These are phyloP conservation scores for Petrolisthes manimaculis DNA, from an alignment of 2,888 invertebrate species.

Conservation along the genomic window DNA sequence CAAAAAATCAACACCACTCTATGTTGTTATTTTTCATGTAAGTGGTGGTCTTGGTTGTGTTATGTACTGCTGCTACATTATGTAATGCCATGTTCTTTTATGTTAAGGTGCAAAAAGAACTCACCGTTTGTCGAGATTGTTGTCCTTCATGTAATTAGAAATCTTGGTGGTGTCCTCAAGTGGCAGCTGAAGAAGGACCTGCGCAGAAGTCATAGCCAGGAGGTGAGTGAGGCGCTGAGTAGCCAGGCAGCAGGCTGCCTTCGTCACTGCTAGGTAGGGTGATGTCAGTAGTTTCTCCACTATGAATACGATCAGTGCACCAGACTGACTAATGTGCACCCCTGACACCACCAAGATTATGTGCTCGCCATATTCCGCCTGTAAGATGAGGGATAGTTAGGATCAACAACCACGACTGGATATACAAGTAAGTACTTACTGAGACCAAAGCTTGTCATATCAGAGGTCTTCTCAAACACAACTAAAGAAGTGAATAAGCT, in stretches of 20 bases:
- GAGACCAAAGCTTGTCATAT: no score
- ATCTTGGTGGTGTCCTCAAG: constrained; percentile 80
- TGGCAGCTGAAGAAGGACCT: constrained; percentile 77
- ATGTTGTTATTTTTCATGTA: not conserved
- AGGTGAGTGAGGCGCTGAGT: constrained; percentile 73
- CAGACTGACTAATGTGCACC: constrained; percentile 80
- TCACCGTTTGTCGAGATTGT: constrained; percentile 76
- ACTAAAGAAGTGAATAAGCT: no score
- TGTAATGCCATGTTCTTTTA: no score
- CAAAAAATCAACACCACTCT: not conserved
- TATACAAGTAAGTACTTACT: no score
- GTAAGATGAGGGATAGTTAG: constrained; percentile 51
- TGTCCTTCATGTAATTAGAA: constrained; percentile 69
- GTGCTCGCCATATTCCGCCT: constrained; percentile 76
- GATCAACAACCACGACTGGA: no score
- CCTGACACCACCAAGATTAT: constrained; percentile 79
- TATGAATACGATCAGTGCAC: constrained; percentile 77
- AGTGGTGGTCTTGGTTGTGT: not conserved
- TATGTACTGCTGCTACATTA: no score
- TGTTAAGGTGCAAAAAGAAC: constrained; percentile 66
- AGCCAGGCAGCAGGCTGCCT: constrained; percentile 81
- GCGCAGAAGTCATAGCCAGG: constrained; percentile 73
- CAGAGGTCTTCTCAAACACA: no score
- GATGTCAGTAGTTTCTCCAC: constrained; percentile 78
- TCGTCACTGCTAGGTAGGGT: constrained; percentile 77